Base-by-base conservation (phyloP, 2,113 vertebrate genomes). In the Scortum barcoo region DNA sequence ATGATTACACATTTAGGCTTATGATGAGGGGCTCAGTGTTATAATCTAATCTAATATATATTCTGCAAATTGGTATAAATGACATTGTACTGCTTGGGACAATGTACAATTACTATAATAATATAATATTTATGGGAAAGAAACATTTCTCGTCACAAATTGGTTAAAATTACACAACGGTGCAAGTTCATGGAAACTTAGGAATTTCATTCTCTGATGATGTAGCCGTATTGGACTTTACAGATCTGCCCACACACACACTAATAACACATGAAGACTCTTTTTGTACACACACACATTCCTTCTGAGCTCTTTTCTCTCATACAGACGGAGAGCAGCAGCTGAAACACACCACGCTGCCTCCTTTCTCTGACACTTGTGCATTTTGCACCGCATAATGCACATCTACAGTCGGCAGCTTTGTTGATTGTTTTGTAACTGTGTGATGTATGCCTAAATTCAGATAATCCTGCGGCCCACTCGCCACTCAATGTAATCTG, bases 381-480 rank as follows among this genome's bases (percentile, higher is more conserved):
- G 30, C 24, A 33, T 71, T 58, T 61, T 7, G 19, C 38, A n/a
- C 4, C 20, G 42, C 38, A 33, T 51, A 70, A 76, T 80, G 53
- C 62, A 76, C 78, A 73, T 33, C 51, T 76, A 84, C 57, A 89
- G 67, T 74, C 50, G 53, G 63, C 22, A 57, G 72, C 76, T 78
- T 74, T 74, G 76, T 73, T 83, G 62, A 75, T 73, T 83, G 72
- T 88, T 86, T 48, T 48, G 42, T n/a, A 63, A 63, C 63, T 66
- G 50, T 57, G 44, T 51, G 48, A 89, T 83, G 68, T 78, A 72
- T 87, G 72, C 40, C 82, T 71, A 82, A 72, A 88, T 83, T 87
- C 82, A 61, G 30, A 79, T 91, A 89, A 93, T 89, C 91, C 88
- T 63, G 46, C 67, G 57, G 83, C 76, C 67, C 81, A 72, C 74